phyloP scores from a whole-genome alignment of 1,140 invertebrate species.

The Eulimnadia texana region DNA sequence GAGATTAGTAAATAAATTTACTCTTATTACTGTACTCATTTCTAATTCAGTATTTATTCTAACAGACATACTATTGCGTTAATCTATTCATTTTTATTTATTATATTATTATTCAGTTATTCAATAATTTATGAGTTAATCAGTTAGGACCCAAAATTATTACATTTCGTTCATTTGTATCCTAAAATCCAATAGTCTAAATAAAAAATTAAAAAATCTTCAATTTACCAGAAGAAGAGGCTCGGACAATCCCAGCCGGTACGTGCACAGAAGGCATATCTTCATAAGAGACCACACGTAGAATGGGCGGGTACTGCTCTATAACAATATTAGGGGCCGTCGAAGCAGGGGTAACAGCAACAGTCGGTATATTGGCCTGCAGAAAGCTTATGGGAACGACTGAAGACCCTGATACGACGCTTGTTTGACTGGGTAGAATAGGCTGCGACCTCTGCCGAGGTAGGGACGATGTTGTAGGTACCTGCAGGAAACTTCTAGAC shows the following conservation, averaged over 20 bases:
- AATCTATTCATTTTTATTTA: no score
- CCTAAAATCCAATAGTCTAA: no score
- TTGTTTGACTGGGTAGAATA: conserved; percentile 17
- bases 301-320: conserved; percentile 13
- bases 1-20: no score
- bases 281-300: conserved; percentile 18
- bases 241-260: not conserved
- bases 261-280: conserved; percentile 18
- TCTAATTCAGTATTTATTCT: no score
- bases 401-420: not conserved
- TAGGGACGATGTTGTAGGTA: conserved; percentile 14
- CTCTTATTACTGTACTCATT: no score
- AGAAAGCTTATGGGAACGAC: not conserved
- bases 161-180: no score
- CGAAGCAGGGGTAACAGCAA: conserved; percentile 15
- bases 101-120: no score
- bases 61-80: no score
- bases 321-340: conserved; percentile 13
- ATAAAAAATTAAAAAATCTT: not conserved
- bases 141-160: no score
- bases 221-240: no score
- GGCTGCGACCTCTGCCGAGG: conserved; percentile 19
- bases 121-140: no score
- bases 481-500: not conserved
- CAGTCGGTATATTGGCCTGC: conserved; percentile 12